These are phyloP conservation scores for Tetheella fluctuosa DNA, from an alignment of 2,888 invertebrate genomes.

Conservation along the genomic window DNA sequence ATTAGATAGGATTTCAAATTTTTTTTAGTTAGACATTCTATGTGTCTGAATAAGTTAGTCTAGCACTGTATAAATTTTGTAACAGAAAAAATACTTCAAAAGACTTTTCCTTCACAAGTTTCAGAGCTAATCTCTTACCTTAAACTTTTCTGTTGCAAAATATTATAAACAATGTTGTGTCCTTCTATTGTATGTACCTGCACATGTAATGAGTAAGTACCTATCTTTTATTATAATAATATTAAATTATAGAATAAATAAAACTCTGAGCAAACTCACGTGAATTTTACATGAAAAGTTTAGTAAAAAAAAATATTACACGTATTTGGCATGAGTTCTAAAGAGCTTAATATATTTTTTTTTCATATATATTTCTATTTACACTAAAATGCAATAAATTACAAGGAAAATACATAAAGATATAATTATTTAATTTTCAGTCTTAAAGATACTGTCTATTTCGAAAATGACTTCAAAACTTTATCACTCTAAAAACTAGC, in stretches of 20 bases:
- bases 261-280: background rate
- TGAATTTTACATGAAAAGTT: background rate
- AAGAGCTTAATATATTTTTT: background rate
- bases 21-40: slow-evolving; percentile 38
- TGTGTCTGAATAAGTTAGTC: slow-evolving; percentile 36
- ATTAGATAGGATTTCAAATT: slow-evolving; percentile 33
- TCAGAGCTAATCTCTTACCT: background rate
- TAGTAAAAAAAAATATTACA: background rate
- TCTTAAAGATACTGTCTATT: background rate
- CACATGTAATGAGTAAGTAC: slow-evolving; percentile 32
- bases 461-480: slow-evolving; percentile 28
- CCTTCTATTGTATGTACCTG: slow-evolving; percentile 29
- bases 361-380: background rate
- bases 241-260: slow-evolving; percentile 23
- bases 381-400: background rate
- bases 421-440: background rate
- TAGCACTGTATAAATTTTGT: slow-evolving; percentile 24
- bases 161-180: slow-evolving; percentile 21
- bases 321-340: background rate
- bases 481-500: slow-evolving; percentile 51
- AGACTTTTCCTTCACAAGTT: background rate
- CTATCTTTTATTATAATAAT: slow-evolving; percentile 26
- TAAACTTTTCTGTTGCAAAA: slow-evolving; percentile 15
- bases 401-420: background rate
- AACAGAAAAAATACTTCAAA: background rate